A percentile compares a stretch with the other conserved stretches of the same genome.
Conservation (phyloP, 2,113 vertebrate species). For the Crotalus helleri region DNA sequence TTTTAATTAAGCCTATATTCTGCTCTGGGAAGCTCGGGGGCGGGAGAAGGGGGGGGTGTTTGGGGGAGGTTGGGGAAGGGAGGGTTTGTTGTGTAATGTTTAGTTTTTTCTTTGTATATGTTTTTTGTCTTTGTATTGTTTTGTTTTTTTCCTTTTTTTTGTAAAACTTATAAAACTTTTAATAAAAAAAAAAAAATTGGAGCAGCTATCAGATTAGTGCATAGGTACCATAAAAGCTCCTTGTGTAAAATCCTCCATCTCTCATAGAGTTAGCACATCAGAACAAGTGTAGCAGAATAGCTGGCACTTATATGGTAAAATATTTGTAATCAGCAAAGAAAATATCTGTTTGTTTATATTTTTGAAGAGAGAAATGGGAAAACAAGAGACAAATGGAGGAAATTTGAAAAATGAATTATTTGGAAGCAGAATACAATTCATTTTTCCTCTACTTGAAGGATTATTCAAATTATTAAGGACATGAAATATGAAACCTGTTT, state of each 20-base stretch:
- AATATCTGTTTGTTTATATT: neutral
- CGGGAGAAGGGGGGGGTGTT: too few relatives aligned
- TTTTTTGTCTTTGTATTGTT: too few relatives aligned
- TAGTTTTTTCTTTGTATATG: too few relatives aligned
- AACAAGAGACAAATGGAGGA: neutral
- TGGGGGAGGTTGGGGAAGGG: too few relatives aligned
- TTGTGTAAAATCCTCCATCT: neutral
- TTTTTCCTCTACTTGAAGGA: conserved; percentile 19
- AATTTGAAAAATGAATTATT: neutral
- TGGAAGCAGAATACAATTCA: neutral
- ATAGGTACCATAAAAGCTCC: neutral
- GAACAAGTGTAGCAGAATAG: neutral
- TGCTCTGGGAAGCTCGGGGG: too few relatives aligned
- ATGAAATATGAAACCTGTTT: conserved; percentile 19
- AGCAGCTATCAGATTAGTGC: neutral
- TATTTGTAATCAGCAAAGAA: conserved; percentile 5
- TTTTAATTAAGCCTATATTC: too few relatives aligned
- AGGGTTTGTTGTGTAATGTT: too few relatives aligned
- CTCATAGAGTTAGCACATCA: neutral
- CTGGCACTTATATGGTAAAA: neutral
- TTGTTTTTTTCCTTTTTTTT: too few relatives aligned
- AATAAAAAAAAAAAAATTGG: neutral
- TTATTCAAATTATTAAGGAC: conserved; percentile 36
- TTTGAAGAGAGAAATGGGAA: neutral
- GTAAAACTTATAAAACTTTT: too few relatives aligned